Evolutionary conservation across 2,888 invertebrate genomes (phyloP).

Genomic region (Raillietiella orientalis): DNA sequence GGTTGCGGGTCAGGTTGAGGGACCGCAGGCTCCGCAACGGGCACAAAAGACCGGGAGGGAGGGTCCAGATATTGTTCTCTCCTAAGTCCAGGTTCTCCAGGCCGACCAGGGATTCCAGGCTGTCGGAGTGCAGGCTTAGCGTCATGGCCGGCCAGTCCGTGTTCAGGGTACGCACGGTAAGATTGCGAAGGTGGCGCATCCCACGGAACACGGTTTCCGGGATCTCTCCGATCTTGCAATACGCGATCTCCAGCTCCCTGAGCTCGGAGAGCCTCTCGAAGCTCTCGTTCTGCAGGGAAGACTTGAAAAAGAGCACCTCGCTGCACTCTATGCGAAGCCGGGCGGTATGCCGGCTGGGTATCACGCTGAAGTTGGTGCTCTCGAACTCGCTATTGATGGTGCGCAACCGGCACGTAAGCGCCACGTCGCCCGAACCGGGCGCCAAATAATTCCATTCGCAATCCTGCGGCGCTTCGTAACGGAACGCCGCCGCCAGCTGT

Average conservation of each 20-base stretch:
- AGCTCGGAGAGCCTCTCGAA: constrained; percentile 36
- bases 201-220: constrained; percentile 33
- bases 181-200: constrained; percentile 25
- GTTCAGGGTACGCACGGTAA: constrained; percentile 36
- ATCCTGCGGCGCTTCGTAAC: constrained; percentile 12
- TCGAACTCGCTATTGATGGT: constrained; percentile 54
- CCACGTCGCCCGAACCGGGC: constrained; percentile 22
- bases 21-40: constrained; percentile 30
- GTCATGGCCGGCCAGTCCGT: constrained; percentile 47
- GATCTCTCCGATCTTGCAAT: constrained; percentile 43
- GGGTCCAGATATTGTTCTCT: constrained; percentile 36
- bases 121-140: constrained; percentile 33
- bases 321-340: constrained; percentile 44
- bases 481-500: no score
- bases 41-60: constrained; percentile 31
- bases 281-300: constrained; percentile 18
- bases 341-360: constrained; percentile 48
- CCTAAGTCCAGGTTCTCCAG: constrained; percentile 9
- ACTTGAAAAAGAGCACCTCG: constrained; percentile 41
- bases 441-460: constrained; percentile 14
- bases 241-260: constrained; percentile 34
- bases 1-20: constrained; percentile 38
- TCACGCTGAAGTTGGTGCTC: constrained; percentile 57
- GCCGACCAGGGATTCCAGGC: constrained; percentile 10
- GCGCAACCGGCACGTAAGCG: constrained; percentile 33